Percentiles rank a stretch among this genome's conserved stretches.
phyloP scores from a whole-genome alignment of 2,888 invertebrate species.

The Doris montereyensis region DNA sequence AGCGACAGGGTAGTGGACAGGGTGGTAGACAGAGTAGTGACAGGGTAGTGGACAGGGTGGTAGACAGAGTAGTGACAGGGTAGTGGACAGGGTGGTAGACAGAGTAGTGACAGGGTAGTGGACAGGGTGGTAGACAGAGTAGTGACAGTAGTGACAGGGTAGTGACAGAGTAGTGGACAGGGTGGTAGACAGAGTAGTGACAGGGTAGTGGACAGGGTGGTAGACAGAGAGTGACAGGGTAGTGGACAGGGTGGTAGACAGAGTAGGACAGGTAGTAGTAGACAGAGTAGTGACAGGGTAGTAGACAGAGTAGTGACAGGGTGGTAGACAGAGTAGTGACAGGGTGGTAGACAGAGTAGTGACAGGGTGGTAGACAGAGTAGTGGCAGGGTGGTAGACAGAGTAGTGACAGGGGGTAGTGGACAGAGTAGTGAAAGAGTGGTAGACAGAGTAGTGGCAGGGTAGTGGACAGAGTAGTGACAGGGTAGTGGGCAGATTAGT shows the following conservation, averaged over 20 bases:
- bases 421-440: too few species aligned
- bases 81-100: not conserved
- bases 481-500: too few species aligned
- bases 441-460: too few species aligned
- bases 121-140: not conserved
- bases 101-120: not conserved
- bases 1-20: not conserved
- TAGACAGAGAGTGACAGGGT: not conserved
- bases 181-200: not conserved
- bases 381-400: too few species aligned
- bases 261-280: conserved; percentile 1
- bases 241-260: not conserved
- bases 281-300: conserved; percentile 18
- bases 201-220: conserved; percentile 15
- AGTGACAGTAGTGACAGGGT: not conserved
- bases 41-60: conserved; percentile 36
- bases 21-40: not conserved
- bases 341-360: too few species aligned
- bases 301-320: too few species aligned
- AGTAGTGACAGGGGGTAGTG: too few species aligned
- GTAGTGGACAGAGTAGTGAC: too few species aligned
- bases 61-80: conserved; percentile 29
- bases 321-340: too few species aligned
- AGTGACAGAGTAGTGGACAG: not conserved
- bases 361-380: too few species aligned